Evolutionary conservation across 2,888 invertebrate species (phyloP).

Genomic region (Monopis laevigella): DNA sequence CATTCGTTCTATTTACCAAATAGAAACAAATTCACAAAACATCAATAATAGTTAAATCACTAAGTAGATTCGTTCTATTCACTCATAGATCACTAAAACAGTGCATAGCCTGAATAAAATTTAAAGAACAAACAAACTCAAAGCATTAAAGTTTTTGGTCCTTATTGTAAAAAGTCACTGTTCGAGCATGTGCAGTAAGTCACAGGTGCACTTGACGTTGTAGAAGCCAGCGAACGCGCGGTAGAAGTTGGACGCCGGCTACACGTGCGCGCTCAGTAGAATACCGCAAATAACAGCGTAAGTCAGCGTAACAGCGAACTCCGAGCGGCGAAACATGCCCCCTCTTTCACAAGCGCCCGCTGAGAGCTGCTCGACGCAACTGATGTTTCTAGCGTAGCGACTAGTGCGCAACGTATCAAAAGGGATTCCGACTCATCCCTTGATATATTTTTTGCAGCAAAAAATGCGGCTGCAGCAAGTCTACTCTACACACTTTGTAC

Average conservation of each 20-base stretch:
- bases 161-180: constrained; percentile 6
- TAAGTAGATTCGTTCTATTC: too few relatives aligned
- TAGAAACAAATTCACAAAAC: too few relatives aligned
- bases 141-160: too few relatives aligned
- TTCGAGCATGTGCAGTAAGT: constrained; percentile 20
- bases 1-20: too few relatives aligned
- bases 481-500: constrained; percentile 21
- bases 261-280: constrained; percentile 57
- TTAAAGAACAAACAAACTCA: too few relatives aligned
- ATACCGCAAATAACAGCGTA: constrained; percentile 52
- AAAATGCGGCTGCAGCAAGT: constrained; percentile 28
- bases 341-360: constrained; percentile 41
- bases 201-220: constrained; percentile 43
- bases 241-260: constrained; percentile 28
- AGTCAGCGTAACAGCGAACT: constrained; percentile 27
- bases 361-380: constrained; percentile 54
- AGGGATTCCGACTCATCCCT: constrained; percentile 12
- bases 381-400: constrained; percentile 32
- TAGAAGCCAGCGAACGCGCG: background rate
- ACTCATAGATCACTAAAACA: too few relatives aligned
- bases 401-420: constrained; percentile 8
- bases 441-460: constrained; percentile 31
- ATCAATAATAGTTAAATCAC: too few relatives aligned
- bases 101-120: too few relatives aligned
- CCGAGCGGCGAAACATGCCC: constrained; percentile 27